Percentiles rank a stretch among this genome's conserved stretches.
Conservation (phyloP, 2,113 vertebrate genomes). For the Arvicanthis niloticus region DNA sequence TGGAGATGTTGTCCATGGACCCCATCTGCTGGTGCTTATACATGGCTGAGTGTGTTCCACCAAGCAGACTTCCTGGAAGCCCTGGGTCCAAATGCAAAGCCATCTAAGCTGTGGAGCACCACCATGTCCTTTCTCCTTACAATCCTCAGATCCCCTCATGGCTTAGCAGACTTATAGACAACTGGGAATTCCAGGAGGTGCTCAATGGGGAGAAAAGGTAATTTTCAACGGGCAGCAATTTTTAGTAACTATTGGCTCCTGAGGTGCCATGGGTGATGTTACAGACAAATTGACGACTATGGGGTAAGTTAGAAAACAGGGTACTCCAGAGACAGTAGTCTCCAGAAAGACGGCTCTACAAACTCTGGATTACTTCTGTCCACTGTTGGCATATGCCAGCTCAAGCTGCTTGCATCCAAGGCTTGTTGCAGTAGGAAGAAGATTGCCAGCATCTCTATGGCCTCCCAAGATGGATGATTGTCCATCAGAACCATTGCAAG, state of each 20-base stretch:
- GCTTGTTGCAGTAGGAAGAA: background rate
- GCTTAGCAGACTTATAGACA: background rate
- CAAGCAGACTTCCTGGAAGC: background rate
- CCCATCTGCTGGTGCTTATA: background rate
- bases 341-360: background rate
- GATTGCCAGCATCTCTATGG: background rate
- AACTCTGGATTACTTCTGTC: background rate
- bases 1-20: background rate
- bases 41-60: background rate
- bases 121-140: background rate
- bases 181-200: background rate
- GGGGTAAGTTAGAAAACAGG: constrained; percentile 37
- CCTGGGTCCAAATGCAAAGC: background rate
- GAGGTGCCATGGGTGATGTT: background rate
- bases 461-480: background rate
- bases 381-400: background rate
- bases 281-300: constrained; percentile 63
- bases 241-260: background rate
- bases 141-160: background rate
- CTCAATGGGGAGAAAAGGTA: background rate
- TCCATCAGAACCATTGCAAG: background rate
- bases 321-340: background rate
- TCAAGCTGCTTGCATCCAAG: background rate
- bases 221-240: background rate
- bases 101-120: background rate